Evolutionary conservation across 2,113 vertebrate genomes (phyloP).

Genomic region (Datnioides undecimradiatus): DNA sequence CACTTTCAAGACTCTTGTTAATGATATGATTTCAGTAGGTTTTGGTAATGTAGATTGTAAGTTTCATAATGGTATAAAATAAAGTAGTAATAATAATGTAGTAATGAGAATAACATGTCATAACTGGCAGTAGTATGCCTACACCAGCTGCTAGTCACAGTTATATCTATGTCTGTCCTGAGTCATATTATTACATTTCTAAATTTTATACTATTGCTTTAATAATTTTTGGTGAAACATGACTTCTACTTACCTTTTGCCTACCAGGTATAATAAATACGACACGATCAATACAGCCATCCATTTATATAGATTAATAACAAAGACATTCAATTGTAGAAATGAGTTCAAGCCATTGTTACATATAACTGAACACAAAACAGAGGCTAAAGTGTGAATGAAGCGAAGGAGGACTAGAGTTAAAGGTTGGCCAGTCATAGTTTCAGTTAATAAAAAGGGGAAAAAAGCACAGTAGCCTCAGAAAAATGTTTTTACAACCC

Average conservation of each 20-base stretch:
- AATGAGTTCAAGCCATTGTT: neutral
- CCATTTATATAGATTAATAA: neutral
- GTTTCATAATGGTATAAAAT: no score
- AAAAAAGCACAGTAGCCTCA: neutral
- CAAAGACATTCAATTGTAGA: neutral
- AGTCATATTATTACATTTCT: no score
- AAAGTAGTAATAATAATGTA: no score
- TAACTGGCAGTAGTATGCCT: no score
- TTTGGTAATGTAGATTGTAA: no score
- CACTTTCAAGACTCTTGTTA: no score
- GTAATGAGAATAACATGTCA: no score
- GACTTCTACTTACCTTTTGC: neutral
- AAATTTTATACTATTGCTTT: no score
- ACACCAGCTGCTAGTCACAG: no score
- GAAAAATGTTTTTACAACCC: neutral
- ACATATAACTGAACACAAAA: neutral
- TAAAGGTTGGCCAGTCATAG: neutral
- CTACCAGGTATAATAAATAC: neutral
- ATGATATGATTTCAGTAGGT: no score
- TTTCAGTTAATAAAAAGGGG: neutral
- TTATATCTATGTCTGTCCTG: no score
- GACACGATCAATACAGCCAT: neutral
- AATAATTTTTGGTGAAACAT: neutral
- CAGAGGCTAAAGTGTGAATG: neutral
- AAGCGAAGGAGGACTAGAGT: neutral